Conservation (phyloP, 2,113 vertebrate genomes). For the Scopus umbretta region DNA sequence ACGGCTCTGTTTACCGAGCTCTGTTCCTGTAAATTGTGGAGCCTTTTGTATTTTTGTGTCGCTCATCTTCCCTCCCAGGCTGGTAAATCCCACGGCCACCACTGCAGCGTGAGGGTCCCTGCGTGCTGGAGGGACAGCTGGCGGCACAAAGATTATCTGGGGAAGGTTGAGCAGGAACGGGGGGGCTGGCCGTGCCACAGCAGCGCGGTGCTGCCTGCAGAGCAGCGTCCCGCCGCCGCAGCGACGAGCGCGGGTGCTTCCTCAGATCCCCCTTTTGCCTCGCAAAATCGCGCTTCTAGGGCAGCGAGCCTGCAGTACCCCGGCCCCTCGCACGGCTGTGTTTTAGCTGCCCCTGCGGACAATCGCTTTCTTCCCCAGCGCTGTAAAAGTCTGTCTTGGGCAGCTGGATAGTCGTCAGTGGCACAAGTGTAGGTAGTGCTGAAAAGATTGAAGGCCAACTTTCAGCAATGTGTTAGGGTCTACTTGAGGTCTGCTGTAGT, state of each 20-base stretch:
- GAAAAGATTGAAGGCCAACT: not conserved
- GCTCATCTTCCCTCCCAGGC: not conserved
- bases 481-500: not conserved
- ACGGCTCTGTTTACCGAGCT: accelerated
- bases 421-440: not conserved
- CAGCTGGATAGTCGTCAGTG: not conserved
- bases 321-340: accelerated
- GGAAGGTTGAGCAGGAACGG: not conserved
- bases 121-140: not conserved
- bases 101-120: not conserved
- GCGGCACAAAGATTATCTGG: not conserved
- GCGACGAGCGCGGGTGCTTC: not conserved
- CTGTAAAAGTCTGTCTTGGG: not conserved
- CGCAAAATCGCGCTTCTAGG: not conserved
- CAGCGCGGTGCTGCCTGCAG: not conserved
- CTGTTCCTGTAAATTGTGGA: not conserved
- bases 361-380: accelerated
- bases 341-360: no score
- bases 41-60: not conserved
- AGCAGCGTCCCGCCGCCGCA: not conserved
- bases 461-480: not conserved
- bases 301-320: not conserved
- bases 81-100: not conserved
- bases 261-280: not conserved
- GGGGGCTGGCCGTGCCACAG: not conserved